Conservation (phyloP, 2,113 vertebrate species). For the Cricetomys ansorgei region DNA sequence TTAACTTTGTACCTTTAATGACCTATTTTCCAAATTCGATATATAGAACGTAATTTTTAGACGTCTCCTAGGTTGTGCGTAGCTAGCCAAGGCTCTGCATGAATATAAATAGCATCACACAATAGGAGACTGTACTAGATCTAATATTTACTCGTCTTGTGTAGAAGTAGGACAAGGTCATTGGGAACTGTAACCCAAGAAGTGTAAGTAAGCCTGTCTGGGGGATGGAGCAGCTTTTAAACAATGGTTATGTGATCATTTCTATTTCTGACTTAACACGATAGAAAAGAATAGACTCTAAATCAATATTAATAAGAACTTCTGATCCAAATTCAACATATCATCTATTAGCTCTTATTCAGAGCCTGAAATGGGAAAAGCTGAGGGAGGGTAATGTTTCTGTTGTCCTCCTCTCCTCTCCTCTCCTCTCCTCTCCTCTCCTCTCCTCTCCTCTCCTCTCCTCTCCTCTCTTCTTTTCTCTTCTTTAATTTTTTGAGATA, state of each 20-base stretch:
- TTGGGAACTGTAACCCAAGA: conserved; percentile 70
- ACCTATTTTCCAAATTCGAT: conserved; percentile 44
- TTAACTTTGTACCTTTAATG: conserved; percentile 65
- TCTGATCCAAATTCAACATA: conserved; percentile 61
- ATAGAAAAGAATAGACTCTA: conserved; percentile 55
- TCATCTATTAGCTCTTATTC: conserved; percentile 57
- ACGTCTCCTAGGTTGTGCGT: conserved; percentile 29
- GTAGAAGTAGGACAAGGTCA: conserved; percentile 78
- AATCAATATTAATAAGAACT: conserved; percentile 67
- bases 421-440: rapidly evolving
- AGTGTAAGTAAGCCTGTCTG: conserved; percentile 79
- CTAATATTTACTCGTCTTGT: conserved; percentile 73
- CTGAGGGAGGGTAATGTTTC: conserved; percentile 19
- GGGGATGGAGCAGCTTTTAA: conserved; percentile 68
- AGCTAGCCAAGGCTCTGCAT: conserved; percentile 35
- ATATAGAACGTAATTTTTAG: conserved; percentile 53
- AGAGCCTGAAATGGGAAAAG: conserved; percentile 48
- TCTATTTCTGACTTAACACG: conserved; percentile 70
- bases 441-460: rapidly evolving
- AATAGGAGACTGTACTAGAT: conserved; percentile 73
- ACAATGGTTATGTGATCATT: conserved; percentile 66
- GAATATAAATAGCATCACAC: conserved; percentile 74
- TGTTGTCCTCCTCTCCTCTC: neutral
- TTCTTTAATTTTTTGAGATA: neutral
- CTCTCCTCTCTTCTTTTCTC: too few relatives aligned